These are phyloP conservation scores for Rapana venosa DNA, from an alignment of 2,888 invertebrate genomes.

Conservation along the genomic window DNA sequence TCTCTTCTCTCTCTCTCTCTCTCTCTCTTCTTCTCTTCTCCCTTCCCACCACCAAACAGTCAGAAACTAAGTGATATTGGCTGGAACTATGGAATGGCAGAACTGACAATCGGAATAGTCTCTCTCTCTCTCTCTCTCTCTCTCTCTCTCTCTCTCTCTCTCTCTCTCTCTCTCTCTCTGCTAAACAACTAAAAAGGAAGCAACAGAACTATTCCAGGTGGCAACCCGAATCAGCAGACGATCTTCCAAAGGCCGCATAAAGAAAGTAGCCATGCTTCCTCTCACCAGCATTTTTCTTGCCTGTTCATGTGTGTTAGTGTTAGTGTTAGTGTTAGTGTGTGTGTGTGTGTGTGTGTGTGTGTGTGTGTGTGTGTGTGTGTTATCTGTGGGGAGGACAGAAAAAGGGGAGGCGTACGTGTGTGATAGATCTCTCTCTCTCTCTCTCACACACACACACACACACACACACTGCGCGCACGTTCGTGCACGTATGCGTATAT, in stretches of 20 bases:
- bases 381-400: no score
- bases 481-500: no score
- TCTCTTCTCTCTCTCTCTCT: no score
- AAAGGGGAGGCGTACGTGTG: no score
- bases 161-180: background rate
- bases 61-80: no score
- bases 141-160: background rate
- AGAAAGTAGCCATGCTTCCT: background rate
- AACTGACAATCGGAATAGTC: no score
- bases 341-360: background rate
- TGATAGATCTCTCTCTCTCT: no score
- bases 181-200: conserved; percentile 4
- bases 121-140: background rate
- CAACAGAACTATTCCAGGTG: background rate
- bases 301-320: background rate
- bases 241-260: background rate
- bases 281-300: background rate
- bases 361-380: background rate
- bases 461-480: no score
- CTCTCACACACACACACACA: no score
- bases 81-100: no score
- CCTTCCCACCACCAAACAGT: no score
- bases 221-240: background rate
- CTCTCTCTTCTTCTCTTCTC: no score
- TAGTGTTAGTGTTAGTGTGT: background rate